phyloP scores from a whole-genome alignment of 2,113 vertebrate species.

The Gallinago jamesoni region DNA sequence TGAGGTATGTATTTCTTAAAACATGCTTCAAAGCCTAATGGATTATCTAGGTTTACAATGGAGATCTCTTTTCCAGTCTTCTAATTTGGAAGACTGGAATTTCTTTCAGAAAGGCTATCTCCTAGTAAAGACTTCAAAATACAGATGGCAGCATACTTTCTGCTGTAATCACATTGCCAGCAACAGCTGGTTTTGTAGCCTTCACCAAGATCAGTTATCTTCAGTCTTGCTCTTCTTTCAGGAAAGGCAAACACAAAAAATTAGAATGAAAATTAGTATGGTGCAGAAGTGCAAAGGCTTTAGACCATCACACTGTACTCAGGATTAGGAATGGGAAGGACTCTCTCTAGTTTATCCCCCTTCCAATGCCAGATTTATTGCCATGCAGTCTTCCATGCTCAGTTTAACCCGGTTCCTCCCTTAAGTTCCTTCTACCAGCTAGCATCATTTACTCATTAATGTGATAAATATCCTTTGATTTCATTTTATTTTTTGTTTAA shows the following conservation, averaged over 20 bases:
- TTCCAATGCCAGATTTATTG: not conserved
- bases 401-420: not conserved
- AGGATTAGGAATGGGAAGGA: not conserved
- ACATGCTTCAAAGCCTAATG: not conserved
- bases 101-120: not conserved
- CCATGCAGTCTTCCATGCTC: not conserved
- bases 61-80: not conserved
- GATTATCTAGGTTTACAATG: not conserved
- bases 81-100: not conserved
- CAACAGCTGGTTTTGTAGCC: not conserved
- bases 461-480: not conserved
- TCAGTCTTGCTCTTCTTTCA: not conserved
- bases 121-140: not conserved
- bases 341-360: not conserved
- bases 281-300: not conserved
- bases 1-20: not conserved
- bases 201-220: not conserved
- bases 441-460: not conserved
- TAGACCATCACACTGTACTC: not conserved
- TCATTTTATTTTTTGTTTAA: not conserved
- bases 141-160: not conserved
- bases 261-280: accelerated
- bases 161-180: not conserved
- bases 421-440: not conserved
- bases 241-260: not conserved